These are phyloP conservation scores for Hermetia illucens DNA, from an alignment of 1,140 invertebrate genomes.

Conservation along the genomic window DNA sequence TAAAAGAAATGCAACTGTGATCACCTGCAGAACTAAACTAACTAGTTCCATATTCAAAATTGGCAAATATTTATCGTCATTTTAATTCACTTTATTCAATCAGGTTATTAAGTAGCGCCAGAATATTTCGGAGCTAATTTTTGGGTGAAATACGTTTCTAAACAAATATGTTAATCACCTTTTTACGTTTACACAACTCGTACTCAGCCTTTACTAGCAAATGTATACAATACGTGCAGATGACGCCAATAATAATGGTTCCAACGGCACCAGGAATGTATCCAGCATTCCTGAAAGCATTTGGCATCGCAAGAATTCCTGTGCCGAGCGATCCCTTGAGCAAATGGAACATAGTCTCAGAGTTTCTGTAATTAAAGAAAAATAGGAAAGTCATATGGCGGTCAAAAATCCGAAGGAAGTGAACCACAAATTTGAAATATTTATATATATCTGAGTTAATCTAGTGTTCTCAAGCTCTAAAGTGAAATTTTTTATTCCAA, in stretches of 20 bases:
- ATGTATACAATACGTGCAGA: slow-evolving; percentile 71
- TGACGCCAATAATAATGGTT: slow-evolving; percentile 50
- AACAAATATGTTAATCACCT: no score
- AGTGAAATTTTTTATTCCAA: neutral
- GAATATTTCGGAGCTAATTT: no score
- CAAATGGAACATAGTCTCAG: slow-evolving; percentile 65
- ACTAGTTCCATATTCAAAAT: no score
- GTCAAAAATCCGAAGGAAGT: no score
- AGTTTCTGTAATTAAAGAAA: slow-evolving; percentile 43
- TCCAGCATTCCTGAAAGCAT: slow-evolving; percentile 66
- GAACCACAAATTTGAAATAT: no score
- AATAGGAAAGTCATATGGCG: neutral
- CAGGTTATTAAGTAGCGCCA: no score
- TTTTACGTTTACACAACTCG: slow-evolving; percentile 49
- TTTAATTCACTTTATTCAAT: no score
- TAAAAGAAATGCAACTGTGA: no score
- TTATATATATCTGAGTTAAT: neutral
- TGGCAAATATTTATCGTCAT: no score
- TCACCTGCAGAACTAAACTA: no score
- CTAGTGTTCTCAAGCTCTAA: neutral
- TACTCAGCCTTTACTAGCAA: slow-evolving; percentile 53
- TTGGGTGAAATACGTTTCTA: no score
- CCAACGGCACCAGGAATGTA: slow-evolving; percentile 49
- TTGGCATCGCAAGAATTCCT: slow-evolving; percentile 80
- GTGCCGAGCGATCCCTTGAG: slow-evolving; percentile 80